Base-by-base conservation (phyloP, 2,113 vertebrate genomes). In the Ginglymostoma cirratum region DNA sequence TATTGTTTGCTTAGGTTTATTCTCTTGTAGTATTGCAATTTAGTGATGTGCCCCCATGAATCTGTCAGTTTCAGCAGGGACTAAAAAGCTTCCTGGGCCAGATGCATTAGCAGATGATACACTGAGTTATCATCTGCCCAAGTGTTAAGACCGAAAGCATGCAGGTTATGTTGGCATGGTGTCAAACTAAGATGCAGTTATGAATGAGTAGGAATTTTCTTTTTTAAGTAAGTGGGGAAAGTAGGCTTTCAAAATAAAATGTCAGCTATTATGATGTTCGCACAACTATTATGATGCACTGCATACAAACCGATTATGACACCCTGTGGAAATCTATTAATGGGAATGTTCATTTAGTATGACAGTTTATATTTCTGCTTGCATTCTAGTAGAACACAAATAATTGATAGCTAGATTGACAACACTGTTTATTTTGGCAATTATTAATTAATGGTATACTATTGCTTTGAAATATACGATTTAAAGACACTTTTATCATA, bases 241-340 rank as follows among this genome's bases (percentile, higher is more conserved):
- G 21, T 94, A 70, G 72, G 23, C n/a, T 95, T 95, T 48, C 70
- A 48, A 42, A 94, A 38, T 30, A 95, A 95, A 69, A 70, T 69
- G 93, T 45, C 42, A 95, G 38, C 5, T 94, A 3, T n/a, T 38
- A 42, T 38, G n/a, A 42, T 34, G 61, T 69, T 94, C 38, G 6
- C 12, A 10, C 70, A 27, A 69, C 67, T 48, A 0, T 45, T 34
- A 27, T 45, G 69, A 42, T 45, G 14, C 67, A 34, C 34, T 52
- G 69, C 67, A 45, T 14, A 72, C 27, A 72, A 70, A 52, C 27
- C 15, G 52, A 45, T 95, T 34, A 30, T 34, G 42, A 24, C 42
- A 72, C 23, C 67, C 38, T 94, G 66, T 27, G 93, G 8, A 15
- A 70, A 12, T 8, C 7, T 69, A 38, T 45, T 94, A 94, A 94